These are phyloP conservation scores for Craterocephalus amniculus DNA, from an alignment of 2,797 vertebrate species.

Conservation along the genomic window DNA sequence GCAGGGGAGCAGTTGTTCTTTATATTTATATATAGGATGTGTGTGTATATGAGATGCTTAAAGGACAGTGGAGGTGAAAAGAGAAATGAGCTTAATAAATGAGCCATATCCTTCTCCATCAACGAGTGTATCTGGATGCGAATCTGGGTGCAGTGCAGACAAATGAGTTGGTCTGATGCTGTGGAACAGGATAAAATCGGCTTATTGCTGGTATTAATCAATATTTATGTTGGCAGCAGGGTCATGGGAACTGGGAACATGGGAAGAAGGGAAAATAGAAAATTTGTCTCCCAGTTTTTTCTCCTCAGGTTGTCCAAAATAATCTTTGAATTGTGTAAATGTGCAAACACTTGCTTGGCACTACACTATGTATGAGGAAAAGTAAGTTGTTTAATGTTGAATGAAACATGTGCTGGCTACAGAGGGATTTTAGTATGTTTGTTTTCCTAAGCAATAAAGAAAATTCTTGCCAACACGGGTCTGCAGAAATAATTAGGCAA, in stretches of 20 bases:
- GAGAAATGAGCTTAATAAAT: neutral
- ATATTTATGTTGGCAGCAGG: slow-evolving; percentile 2
- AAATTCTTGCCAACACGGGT: no score
- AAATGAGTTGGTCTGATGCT: slow-evolving; percentile 6
- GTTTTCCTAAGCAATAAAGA: no score
- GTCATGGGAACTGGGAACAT: neutral
- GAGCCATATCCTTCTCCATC: neutral
- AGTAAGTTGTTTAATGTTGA: no score
- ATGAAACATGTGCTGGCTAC: no score
- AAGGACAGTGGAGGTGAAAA: neutral
- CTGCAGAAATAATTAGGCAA: no score
- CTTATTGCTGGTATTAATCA: slow-evolving; percentile 7
- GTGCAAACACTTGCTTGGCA: no score
- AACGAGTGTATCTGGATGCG: neutral
- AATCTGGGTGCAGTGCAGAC: slow-evolving; percentile 6
- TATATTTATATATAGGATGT: no score
- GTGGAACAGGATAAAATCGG: slow-evolving; percentile 6
- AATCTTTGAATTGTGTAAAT: no score
- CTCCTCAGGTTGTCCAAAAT: neutral
- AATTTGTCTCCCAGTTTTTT: neutral
- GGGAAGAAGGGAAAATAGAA: neutral
- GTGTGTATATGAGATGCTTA: no score
- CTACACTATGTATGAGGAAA: no score
- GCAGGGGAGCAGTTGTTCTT: slow-evolving; percentile 11
- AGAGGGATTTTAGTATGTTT: no score